phyloP scores from a whole-genome alignment of 1,140 invertebrate genomes.

The Anoplolepis gracilipes region DNA sequence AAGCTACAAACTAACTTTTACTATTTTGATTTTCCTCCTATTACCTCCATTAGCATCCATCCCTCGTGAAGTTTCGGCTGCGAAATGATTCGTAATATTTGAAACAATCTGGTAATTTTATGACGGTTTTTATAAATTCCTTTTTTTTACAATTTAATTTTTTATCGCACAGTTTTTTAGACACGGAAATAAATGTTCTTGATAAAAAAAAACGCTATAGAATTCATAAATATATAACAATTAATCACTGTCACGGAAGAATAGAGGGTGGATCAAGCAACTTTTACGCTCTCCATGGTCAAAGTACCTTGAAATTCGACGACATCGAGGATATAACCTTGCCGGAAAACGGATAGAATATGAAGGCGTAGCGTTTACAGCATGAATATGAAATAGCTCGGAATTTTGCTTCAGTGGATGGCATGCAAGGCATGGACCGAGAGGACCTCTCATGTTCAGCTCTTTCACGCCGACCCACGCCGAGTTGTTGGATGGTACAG shows the following conservation, averaged over 20 bases:
- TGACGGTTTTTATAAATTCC: neutral
- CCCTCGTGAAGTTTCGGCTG: neutral
- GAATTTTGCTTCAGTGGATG: neutral
- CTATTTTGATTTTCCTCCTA: neutral
- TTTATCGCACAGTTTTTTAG: no score
- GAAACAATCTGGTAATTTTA: neutral
- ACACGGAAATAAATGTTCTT: neutral
- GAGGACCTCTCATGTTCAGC: neutral
- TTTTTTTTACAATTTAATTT: neutral
- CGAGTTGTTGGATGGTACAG: neutral
- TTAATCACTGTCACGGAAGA: neutral
- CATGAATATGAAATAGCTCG: constrained; percentile 20
- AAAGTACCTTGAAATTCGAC: no score
- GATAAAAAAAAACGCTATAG: no score
- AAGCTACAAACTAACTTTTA: neutral
- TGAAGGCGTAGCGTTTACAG: neutral
- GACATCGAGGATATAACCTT: neutral
- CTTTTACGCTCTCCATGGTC: neutral
- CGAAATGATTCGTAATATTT: neutral
- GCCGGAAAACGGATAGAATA: neutral
- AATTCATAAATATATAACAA: neutral
- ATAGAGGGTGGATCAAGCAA: neutral
- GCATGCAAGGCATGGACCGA: neutral
- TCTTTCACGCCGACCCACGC: neutral
- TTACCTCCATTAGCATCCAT: neutral